Base-by-base conservation (phyloP, 1,140 invertebrate genomes). In the Hyphantria cunea region DNA sequence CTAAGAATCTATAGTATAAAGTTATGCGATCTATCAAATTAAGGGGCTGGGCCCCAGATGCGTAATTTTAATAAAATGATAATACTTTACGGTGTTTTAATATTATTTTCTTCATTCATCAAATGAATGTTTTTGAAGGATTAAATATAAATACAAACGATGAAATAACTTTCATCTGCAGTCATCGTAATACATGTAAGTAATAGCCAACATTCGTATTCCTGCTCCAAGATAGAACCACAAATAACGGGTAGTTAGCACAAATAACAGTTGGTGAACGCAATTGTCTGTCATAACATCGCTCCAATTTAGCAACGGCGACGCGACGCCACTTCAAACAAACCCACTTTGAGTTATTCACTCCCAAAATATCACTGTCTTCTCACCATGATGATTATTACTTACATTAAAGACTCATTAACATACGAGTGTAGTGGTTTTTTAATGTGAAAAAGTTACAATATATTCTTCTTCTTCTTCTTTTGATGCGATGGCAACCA, bases 251-350 rank as follows among this genome's bases (percentile, higher is more conserved):
- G 15, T 41, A 52, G 8, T 50, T 64, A 48, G 17, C 17, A 25
- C 17, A 25, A 25, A 25, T 25, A 25, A 25, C 17, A 25, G 59
- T 66, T 64, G 54, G 63, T 48, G 55, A 50, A 47, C 50, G 50
- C 54, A 62, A 74, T 58, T 54, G 47, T 64, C 61, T 67, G 60
- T 71, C 68, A 74, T 71, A 74, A 74, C 64, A 74, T 64, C 44
- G 58, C 34, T 59, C 47, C 39, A 53, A 52, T 53, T 58, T 41
- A 51, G 39, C 17, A 48, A 49, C 51, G 42, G 56, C 62, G 39
- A 55, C 55, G 56, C 62, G 39, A 55, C 55, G 64, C 66, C 63
- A 71, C 68, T 74, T 71, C 72, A 74, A 74, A 74, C 64, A 72
- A 71, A 67, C 64, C 53, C 42, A 44, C 34, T 42, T 37, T 41